These are phyloP conservation scores for Pseudorectes ferrugineus DNA, from an alignment of 2,113 vertebrate genomes.

Conservation along the genomic window DNA sequence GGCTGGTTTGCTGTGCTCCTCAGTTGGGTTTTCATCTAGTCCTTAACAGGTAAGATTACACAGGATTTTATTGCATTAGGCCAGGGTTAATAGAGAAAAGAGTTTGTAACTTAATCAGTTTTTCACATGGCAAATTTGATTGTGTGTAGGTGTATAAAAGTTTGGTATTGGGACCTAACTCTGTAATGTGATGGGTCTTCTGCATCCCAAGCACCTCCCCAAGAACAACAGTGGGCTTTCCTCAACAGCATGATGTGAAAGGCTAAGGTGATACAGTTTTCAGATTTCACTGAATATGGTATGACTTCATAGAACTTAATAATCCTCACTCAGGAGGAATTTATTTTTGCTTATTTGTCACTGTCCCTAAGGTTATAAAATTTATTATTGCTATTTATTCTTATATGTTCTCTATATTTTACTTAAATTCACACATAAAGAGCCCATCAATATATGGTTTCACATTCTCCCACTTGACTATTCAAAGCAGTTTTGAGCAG, in stretches of 20 bases:
- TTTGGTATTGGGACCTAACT: not conserved
- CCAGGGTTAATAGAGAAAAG: not conserved
- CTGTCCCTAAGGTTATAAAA: not conserved
- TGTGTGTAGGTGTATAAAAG: not conserved
- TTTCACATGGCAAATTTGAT: not conserved
- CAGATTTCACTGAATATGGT: not conserved
- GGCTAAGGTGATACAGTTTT: not conserved
- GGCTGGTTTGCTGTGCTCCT: not conserved
- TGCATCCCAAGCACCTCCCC: not conserved
- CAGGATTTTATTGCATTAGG: not conserved
- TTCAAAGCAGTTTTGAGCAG: not conserved
- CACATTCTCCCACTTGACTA: not conserved
- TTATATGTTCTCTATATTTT: not conserved
- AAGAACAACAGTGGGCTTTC: accelerated
- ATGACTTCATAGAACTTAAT: not conserved
- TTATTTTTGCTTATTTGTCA: not conserved
- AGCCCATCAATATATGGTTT: accelerated
- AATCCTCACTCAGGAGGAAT: not conserved
- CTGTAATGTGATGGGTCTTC: not conserved
- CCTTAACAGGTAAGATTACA: not conserved
- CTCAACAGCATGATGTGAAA: not conserved
- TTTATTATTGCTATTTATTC: not conserved
- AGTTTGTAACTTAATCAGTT: not conserved
- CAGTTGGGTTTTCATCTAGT: not conserved
- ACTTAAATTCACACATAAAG: not conserved